phyloP scores from a whole-genome alignment of 1,140 invertebrate species.

The Coenobita brevimanus region DNA sequence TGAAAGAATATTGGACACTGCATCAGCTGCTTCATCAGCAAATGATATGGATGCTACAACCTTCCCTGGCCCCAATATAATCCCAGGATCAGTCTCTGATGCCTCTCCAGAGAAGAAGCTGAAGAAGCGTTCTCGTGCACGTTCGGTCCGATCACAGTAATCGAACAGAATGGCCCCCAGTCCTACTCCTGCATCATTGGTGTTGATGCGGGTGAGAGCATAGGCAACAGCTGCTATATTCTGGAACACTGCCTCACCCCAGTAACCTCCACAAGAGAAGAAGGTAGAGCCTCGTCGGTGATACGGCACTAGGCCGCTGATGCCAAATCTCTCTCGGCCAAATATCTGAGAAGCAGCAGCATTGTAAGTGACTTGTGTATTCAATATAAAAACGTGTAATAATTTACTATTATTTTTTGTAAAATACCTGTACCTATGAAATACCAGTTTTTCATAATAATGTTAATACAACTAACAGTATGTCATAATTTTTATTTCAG shows the following conservation, averaged over 20 bases:
- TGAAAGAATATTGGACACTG: slow-evolving; percentile 71
- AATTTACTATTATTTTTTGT: too few relatives aligned
- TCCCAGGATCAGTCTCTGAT: slow-evolving; percentile 37
- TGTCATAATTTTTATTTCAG: background rate
- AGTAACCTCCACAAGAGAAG: slow-evolving; percentile 70
- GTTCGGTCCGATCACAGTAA: slow-evolving; percentile 70
- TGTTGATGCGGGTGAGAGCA: slow-evolving; percentile 71
- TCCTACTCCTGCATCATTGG: slow-evolving; percentile 69
- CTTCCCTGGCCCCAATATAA: slow-evolving; percentile 66
- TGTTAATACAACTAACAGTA: background rate
- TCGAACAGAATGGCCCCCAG: slow-evolving; percentile 72
- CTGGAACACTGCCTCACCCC: slow-evolving; percentile 69
- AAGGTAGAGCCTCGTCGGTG: slow-evolving; percentile 70
- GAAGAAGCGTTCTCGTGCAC: slow-evolving; percentile 71
- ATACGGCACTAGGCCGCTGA: slow-evolving; percentile 70
- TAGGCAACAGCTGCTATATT: slow-evolving; percentile 70
- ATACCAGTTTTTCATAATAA: background rate
- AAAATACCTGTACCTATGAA: background rate
- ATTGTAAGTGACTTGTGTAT: background rate
- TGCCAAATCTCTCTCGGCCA: slow-evolving; percentile 69
- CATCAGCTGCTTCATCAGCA: slow-evolving; percentile 70
- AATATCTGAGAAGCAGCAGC: slow-evolving; percentile 68
- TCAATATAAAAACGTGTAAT: too few relatives aligned
- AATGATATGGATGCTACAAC: slow-evolving; percentile 73
- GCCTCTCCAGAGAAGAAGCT: slow-evolving; percentile 72